Evolutionary conservation across 2,113 vertebrate genomes (phyloP).

Genomic region (Bucco capensis): DNA sequence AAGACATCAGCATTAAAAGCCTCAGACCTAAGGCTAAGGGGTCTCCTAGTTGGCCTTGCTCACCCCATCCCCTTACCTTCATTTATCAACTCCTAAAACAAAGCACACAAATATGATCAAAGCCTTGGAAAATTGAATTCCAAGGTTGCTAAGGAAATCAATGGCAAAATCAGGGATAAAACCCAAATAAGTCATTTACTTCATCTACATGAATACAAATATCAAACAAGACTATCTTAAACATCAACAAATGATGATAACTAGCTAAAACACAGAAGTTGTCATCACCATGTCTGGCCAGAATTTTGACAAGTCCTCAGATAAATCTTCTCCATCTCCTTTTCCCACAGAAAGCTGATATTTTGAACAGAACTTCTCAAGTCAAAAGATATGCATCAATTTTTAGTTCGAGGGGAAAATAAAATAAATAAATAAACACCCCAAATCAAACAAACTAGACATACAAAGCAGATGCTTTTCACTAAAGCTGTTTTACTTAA

Average conservation of each 20-base stretch:
- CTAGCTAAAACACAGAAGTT: conserved; percentile 63
- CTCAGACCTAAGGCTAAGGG: neutral
- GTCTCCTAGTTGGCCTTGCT: neutral
- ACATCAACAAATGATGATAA: conserved; percentile 61
- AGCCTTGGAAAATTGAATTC: neutral
- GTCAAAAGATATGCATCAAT: conserved; percentile 50
- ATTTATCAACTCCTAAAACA: neutral
- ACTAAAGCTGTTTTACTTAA: neutral
- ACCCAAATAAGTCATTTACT: conserved; percentile 28
- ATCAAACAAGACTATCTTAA: conserved; percentile 59
- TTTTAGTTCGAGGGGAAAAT: conserved; percentile 51
- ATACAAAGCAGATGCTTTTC: conserved; percentile 45
- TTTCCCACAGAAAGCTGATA: conserved; percentile 32
- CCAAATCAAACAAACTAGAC: neutral
- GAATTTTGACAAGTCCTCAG: conserved; percentile 63
- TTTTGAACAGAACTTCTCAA: conserved; percentile 65
- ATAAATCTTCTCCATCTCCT: conserved; percentile 43
- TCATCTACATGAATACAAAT: conserved; percentile 50
- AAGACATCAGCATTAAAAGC: neutral
- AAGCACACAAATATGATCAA: neutral
- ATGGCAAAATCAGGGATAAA: conserved; percentile 13
- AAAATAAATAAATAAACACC: neutral
- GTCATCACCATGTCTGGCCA: conserved; percentile 67
- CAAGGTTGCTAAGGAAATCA: neutral
- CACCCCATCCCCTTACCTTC: neutral